These are phyloP conservation scores for Microdon myrmicae DNA, from an alignment of 2,888 invertebrate species.

Conservation along the genomic window DNA sequence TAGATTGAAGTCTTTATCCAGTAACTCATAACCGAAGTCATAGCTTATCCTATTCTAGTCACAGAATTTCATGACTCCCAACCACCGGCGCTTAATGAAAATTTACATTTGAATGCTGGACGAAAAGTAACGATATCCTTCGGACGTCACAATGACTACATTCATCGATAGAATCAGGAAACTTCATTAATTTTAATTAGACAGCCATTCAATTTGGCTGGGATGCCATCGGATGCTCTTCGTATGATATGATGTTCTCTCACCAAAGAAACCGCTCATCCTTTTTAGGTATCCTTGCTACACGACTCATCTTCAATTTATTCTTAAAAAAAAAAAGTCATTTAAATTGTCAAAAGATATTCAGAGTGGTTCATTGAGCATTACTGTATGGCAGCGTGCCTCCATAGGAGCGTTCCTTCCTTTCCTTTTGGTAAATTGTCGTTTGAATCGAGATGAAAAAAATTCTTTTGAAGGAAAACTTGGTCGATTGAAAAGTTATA, in stretches of 20 bases:
- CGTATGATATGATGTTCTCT: slow-evolving; percentile 29
- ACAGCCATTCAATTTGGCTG: slow-evolving; percentile 36
- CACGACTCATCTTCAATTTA: slow-evolving; percentile 42
- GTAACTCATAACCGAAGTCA: too few species aligned
- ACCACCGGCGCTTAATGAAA: slow-evolving; percentile 14
- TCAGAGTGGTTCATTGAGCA: slow-evolving; percentile 28
- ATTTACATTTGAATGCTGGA: slow-evolving; percentile 11
- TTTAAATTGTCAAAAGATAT: too few species aligned
- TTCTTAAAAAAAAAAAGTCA: too few species aligned
- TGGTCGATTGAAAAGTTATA: too few species aligned
- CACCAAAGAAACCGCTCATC: slow-evolving; percentile 9
- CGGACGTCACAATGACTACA: slow-evolving; percentile 5
- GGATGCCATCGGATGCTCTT: slow-evolving; percentile 34
- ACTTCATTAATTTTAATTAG: slow-evolving; percentile 50
- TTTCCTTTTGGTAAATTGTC: too few species aligned
- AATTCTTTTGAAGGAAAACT: too few species aligned
- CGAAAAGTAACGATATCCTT: slow-evolving; percentile 2
- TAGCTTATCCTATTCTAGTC: too few species aligned
- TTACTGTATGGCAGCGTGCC: too few species aligned
- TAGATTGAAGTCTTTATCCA: slow-evolving; percentile 10
- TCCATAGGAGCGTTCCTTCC: too few species aligned
- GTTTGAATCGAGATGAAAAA: too few species aligned
- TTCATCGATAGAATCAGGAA: slow-evolving; percentile 15
- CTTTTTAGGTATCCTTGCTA: background rate
- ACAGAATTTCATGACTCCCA: too few species aligned